Evolutionary conservation across 2,797 vertebrate species (phyloP).

Genomic region (Alauda arvensis): DNA sequence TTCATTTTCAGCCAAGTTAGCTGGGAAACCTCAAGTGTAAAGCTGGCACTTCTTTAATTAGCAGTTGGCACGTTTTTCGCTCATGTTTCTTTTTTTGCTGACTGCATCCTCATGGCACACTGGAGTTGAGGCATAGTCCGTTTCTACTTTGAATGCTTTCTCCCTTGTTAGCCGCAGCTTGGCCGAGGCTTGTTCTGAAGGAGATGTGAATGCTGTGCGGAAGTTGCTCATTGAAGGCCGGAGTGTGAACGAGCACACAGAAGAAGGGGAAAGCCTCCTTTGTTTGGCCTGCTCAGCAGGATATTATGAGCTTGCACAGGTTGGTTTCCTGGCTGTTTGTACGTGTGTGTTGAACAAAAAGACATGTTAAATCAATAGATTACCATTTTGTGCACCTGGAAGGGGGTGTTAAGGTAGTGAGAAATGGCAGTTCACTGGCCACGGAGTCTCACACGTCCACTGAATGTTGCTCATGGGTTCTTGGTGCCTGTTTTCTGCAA

Average conservation of each 20-base stretch:
- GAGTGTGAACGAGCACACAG: constrained; percentile 81
- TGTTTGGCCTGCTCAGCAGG: constrained; percentile 82
- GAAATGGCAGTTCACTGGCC: not conserved
- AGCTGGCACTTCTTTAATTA: not conserved
- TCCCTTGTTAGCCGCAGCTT: constrained; percentile 74
- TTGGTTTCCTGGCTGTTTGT: constrained; percentile 40
- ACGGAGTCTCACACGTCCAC: fast-evolving
- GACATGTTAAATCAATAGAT: not conserved
- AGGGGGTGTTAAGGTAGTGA: not conserved
- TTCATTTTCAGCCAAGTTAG: not conserved
- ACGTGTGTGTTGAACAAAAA: not conserved
- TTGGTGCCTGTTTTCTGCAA: not conserved
- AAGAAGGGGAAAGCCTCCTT: constrained; percentile 82
- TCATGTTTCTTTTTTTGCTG: not conserved
- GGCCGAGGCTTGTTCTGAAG: constrained; percentile 82
- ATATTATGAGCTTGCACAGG: constrained; percentile 84
- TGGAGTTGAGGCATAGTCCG: not conserved
- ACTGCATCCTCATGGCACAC: fast-evolving
- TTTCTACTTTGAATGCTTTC: not conserved
- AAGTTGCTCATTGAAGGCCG: constrained; percentile 81
- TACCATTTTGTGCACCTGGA: fast-evolving
- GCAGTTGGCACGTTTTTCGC: not conserved
- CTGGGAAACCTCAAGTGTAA: not conserved
- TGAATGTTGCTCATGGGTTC: not conserved
- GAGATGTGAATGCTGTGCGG: constrained; percentile 81